Conservation (phyloP, 1,140 invertebrate genomes). For the Mactra quadrangularis region DNA sequence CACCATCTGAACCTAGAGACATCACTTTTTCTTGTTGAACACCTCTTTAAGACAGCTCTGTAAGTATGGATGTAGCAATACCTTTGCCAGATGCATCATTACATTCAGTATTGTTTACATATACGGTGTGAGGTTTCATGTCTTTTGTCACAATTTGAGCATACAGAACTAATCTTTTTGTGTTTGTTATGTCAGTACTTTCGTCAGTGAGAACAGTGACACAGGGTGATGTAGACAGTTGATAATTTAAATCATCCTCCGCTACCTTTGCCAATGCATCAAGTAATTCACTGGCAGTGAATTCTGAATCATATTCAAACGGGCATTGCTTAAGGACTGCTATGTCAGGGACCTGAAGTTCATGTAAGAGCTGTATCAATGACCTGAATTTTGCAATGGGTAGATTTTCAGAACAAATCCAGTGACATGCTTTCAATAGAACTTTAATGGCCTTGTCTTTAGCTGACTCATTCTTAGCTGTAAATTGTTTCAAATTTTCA, state of each 20-base stretch:
- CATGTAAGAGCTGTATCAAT: constrained; percentile 26
- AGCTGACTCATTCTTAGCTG: background rate
- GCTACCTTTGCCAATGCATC: background rate
- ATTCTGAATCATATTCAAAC: constrained; percentile 31
- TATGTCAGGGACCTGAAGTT: background rate
- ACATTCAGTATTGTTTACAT: constrained; percentile 35
- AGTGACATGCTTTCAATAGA: constrained; percentile 8
- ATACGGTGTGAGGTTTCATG: constrained; percentile 12
- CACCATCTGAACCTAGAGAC: constrained; percentile 53
- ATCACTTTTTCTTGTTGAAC: background rate
- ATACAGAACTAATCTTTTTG: constrained; percentile 31
- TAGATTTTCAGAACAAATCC: constrained; percentile 36
- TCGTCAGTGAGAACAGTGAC: constrained; percentile 47
- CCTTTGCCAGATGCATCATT: constrained; percentile 41
- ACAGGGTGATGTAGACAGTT: constrained; percentile 18
- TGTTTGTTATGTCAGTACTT: constrained; percentile 57
- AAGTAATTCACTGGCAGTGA: constrained; percentile 32
- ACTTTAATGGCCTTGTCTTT: background rate
- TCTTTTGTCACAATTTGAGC: constrained; percentile 25
- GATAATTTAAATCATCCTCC: constrained; percentile 7
- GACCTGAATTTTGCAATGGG: constrained; percentile 34
- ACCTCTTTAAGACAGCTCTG: background rate
- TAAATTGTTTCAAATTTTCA: background rate
- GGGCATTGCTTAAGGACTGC: constrained; percentile 1
- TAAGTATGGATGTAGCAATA: background rate